Conservation (phyloP, 1,140 invertebrate species). For the Caligus rogercresseyi region DNA sequence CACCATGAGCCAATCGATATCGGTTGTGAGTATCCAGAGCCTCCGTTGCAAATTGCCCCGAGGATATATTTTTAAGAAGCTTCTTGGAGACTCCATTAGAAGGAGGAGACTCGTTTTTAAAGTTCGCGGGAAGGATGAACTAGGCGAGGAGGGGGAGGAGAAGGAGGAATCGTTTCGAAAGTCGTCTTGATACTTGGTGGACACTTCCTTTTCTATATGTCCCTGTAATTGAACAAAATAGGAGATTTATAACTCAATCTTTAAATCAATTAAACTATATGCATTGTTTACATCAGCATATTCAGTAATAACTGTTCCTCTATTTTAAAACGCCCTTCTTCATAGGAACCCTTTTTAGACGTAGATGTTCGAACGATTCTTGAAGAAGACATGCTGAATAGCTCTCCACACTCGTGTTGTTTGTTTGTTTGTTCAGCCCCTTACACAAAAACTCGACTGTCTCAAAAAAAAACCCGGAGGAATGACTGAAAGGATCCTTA, state of each 20-base stretch:
- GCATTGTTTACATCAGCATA: background rate
- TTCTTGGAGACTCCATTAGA: background rate
- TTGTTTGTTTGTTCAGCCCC: too few species aligned
- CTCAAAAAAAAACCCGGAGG: too few species aligned
- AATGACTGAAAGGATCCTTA: background rate
- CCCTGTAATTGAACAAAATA: background rate
- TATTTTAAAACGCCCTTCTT: background rate
- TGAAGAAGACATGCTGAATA: background rate
- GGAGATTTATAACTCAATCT: too few species aligned
- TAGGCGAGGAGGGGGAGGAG: too few species aligned
- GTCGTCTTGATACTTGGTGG: background rate
- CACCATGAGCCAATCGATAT: conserved; percentile 51
- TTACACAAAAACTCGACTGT: too few species aligned
- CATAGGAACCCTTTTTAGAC: background rate
- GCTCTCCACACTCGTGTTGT: too few species aligned
- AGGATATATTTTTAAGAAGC: background rate
- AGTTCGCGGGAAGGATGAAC: too few species aligned
- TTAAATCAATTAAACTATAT: background rate
- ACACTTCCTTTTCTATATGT: background rate
- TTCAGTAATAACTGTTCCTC: background rate
- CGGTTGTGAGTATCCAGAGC: conserved; percentile 54
- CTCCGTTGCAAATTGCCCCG: conserved; percentile 42
- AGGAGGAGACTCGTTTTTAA: background rate
- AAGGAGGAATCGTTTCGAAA: too few species aligned
- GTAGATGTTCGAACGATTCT: background rate